A percentile compares a stretch with the other conserved stretches of the same genome.
phyloP scores from a whole-genome alignment of 2,888 invertebrate species.

The Bursaphelenchus okinawaensis region DNA sequence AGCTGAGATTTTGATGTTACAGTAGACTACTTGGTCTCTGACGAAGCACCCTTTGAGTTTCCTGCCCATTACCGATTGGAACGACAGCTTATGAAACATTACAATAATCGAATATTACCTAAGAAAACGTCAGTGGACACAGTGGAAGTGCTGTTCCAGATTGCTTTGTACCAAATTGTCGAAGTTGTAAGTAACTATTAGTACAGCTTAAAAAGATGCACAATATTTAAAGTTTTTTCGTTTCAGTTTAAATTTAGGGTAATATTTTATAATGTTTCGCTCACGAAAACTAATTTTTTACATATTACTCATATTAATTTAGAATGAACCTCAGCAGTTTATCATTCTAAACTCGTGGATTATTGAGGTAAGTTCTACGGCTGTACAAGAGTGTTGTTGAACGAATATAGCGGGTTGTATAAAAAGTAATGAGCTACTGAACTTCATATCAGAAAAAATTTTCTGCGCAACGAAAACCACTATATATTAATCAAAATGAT shows the following conservation, averaged over 20 bases:
- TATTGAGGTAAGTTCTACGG: slow-evolving; percentile 34
- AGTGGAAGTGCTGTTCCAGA: slow-evolving; percentile 22
- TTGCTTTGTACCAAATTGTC: slow-evolving; percentile 30
- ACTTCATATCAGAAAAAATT: no score
- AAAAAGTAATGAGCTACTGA: background rate
- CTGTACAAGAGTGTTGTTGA: no score
- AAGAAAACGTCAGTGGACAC: slow-evolving; percentile 15
- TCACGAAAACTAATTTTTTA: background rate
- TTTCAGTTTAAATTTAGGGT: no score
- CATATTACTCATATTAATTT: slow-evolving; percentile 6
- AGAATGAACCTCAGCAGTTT: slow-evolving; percentile 34
- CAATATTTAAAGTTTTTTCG: no score
- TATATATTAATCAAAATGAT: no score
- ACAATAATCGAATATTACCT: slow-evolving; percentile 24
- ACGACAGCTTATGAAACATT: slow-evolving; percentile 22
- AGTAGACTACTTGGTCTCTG: no score
- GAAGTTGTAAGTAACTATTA: slow-evolving; percentile 19
- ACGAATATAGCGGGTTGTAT: no score
- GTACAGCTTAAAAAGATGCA: background rate
- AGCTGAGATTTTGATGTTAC: no score
- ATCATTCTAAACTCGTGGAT: slow-evolving; percentile 33
- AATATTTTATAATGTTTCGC: background rate
- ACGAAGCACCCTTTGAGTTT: no score
- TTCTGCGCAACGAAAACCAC: no score
- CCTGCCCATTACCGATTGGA: slow-evolving; percentile 29